phyloP scores from a whole-genome alignment of 1,140 invertebrate species.

The Caenorhabditis brenneri region DNA sequence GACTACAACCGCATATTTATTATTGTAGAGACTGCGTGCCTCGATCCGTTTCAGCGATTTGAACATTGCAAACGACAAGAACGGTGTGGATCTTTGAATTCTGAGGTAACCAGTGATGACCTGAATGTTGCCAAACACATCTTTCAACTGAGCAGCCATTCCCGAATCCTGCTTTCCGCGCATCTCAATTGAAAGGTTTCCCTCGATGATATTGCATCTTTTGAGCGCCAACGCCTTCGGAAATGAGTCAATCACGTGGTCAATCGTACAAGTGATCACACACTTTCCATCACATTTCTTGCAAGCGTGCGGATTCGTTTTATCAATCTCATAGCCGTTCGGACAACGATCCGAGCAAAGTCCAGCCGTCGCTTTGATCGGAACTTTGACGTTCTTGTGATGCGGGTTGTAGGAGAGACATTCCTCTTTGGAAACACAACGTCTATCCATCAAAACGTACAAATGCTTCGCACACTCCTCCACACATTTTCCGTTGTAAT shows the following conservation, averaged over 20 bases:
- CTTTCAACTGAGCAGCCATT: constrained; percentile 80
- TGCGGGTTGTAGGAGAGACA: constrained; percentile 77
- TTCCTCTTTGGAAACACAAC: constrained; percentile 80
- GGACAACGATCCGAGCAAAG: constrained; percentile 81
- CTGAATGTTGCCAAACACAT: constrained; percentile 79
- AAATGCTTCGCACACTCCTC: constrained; percentile 78
- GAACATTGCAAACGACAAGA: not conserved
- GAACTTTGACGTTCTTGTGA: not conserved
- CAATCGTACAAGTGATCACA: constrained; percentile 72
- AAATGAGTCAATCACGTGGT: constrained; percentile 52
- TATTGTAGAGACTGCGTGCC: constrained; percentile 46
- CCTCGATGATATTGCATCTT: constrained; percentile 84
- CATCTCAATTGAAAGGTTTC: constrained; percentile 80
- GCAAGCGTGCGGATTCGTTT: constrained; percentile 69
- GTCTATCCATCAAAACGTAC: constrained; percentile 76
- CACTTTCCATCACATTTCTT: constrained; percentile 71
- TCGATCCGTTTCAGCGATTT: constrained; percentile 1
- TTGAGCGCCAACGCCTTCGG: constrained; percentile 77
- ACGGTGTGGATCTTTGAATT: constrained; percentile 59
- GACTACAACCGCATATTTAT: constrained; percentile 79
- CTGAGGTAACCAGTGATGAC: constrained; percentile 76
- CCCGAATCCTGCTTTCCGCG: constrained; percentile 76
- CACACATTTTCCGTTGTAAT: constrained; percentile 76
- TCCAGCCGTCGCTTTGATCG: constrained; percentile 60
- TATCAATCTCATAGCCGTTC: constrained; percentile 76